These are phyloP conservation scores for Platichthys flesus DNA, from an alignment of 2,113 vertebrate genomes.

Conservation along the genomic window DNA sequence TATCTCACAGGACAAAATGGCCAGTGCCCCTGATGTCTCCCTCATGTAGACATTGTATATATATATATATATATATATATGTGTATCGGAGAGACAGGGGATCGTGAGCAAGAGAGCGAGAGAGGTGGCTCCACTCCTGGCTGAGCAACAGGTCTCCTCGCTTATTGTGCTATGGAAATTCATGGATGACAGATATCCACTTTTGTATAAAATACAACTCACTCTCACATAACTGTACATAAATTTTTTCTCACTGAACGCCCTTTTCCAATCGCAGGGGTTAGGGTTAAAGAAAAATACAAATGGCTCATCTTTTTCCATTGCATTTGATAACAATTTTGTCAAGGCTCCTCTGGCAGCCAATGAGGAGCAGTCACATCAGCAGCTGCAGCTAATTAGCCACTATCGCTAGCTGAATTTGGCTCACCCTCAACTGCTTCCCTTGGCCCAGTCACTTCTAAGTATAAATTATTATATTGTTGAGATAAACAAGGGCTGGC, in stretches of 20 bases:
- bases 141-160: slow-evolving; percentile 47
- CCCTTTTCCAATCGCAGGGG: neutral
- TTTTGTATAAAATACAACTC: neutral
- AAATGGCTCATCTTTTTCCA: slow-evolving; percentile 74
- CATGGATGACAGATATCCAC: slow-evolving; percentile 20
- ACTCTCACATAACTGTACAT: slow-evolving; percentile 16
- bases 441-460: slow-evolving; percentile 72
- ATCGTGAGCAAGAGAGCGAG: neutral
- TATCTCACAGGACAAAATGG: slow-evolving; percentile 29
- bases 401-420: slow-evolving; percentile 83
- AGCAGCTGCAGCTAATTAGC: slow-evolving; percentile 91
- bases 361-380: slow-evolving; percentile 79
- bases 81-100: neutral
- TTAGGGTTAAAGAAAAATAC: neutral
- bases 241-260: slow-evolving; percentile 43
- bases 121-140: too few species aligned
- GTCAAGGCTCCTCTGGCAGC: slow-evolving; percentile 81
- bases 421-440: slow-evolving; percentile 78
- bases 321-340: slow-evolving; percentile 86
- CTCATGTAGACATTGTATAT: neutral
- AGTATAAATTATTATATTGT: slow-evolving; percentile 81
- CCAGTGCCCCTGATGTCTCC: slow-evolving; percentile 13
- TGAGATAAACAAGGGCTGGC: slow-evolving; percentile 70
- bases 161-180: slow-evolving; percentile 26
- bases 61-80: neutral